Conservation (phyloP, 2,888 invertebrate genomes). For the Trichopria drosophilae region DNA sequence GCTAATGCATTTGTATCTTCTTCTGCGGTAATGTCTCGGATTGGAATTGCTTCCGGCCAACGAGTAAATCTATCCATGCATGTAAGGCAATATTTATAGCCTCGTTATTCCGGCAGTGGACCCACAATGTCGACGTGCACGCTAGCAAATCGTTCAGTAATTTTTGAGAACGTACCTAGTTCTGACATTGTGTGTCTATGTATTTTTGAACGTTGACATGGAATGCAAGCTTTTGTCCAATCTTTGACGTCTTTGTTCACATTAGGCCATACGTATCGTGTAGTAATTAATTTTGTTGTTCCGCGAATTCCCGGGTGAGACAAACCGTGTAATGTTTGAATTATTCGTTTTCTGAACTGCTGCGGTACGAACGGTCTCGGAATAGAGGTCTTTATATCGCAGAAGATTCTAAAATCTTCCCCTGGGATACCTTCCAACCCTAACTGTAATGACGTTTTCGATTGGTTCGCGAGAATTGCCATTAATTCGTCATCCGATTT, state of each 20-base stretch:
- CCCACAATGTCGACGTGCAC: conserved; percentile 51
- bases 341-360: conserved; percentile 21
- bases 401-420: conserved; percentile 1
- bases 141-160: conserved; percentile 43
- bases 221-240: not conserved
- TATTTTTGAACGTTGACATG: not conserved
- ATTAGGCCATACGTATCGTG: not conserved
- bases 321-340: conserved; percentile 37
- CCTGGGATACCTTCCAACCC: conserved; percentile 1
- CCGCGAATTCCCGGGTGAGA: conserved; percentile 36
- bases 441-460: not conserved
- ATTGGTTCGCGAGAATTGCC: not conserved
- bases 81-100: no score
- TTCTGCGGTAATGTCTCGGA: not conserved
- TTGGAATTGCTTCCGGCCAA: not conserved
- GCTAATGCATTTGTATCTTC: not conserved
- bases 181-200: conserved; percentile 1
- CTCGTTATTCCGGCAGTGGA: no score
- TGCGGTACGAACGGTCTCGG: conserved; percentile 29
- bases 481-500: conserved; percentile 11
- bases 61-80: no score
- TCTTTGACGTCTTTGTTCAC: not conserved
- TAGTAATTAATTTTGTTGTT: not conserved
- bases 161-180: conserved; percentile 34
- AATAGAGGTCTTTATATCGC: conserved; percentile 18